phyloP scores from a whole-genome alignment of 2,888 invertebrate genomes.

The Tipula confusa region DNA sequence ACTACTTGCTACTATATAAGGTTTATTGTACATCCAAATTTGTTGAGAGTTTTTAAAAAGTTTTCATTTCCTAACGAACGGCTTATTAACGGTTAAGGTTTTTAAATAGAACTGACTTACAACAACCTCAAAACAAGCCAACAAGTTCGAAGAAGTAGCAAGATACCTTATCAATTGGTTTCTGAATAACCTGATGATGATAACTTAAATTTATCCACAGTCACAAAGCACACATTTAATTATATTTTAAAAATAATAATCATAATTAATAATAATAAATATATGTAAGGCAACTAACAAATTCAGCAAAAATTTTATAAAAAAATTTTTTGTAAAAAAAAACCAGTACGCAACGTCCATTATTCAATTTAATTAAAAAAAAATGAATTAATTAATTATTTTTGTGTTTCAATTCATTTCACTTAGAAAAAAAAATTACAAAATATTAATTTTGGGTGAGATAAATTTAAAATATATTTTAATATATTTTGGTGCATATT shows the following conservation, averaged over 20 bases:
- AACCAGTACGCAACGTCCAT: conserved; percentile 12
- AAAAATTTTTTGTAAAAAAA: background rate
- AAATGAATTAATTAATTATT: background rate
- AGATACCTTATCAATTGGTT: too few species aligned
- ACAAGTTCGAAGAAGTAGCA: too few species aligned
- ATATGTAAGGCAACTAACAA: background rate
- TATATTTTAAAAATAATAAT: background rate
- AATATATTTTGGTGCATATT: background rate
- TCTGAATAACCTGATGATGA: too few species aligned
- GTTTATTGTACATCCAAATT: too few species aligned
- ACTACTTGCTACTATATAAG: too few species aligned
- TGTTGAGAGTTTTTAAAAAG: too few species aligned
- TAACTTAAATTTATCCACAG: too few species aligned
- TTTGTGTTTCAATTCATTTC: background rate
- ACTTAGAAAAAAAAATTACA: background rate
- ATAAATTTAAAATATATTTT: background rate
- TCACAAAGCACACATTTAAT: background rate
- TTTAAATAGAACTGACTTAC: too few species aligned
- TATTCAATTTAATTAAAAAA: background rate
- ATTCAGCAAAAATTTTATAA: background rate
- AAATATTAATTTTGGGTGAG: background rate
- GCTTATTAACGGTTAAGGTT: too few species aligned
- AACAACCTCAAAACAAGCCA: too few species aligned
- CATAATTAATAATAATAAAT: background rate
- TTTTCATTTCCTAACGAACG: too few species aligned